Percentiles rank a stretch among this genome's conserved stretches.
These are phyloP conservation scores for Cygnus olor DNA, from an alignment of 2,797 vertebrate genomes.

Conservation along the genomic window DNA sequence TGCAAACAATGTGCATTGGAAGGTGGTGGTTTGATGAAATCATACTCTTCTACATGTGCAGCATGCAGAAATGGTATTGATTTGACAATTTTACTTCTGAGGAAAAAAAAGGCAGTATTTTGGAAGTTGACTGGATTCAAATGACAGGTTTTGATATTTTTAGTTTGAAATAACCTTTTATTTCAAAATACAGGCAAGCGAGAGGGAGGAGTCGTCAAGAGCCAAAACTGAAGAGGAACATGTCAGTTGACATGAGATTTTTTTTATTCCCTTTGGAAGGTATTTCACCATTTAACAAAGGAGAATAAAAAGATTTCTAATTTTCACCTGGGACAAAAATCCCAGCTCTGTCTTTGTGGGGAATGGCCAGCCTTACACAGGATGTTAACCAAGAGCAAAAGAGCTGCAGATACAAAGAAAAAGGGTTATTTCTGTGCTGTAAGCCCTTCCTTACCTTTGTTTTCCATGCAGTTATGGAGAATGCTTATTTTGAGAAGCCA, in stretches of 20 bases:
- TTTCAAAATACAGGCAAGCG: slow-evolving; percentile 17
- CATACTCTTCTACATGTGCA: not conserved
- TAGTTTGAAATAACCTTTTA: slow-evolving; percentile 1
- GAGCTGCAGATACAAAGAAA: not conserved
- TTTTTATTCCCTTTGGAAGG: not conserved
- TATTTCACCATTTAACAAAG: not conserved
- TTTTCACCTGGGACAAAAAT: not conserved
- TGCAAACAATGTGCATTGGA: rapidly evolving
- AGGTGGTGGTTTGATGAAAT: not conserved
- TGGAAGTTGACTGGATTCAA: slow-evolving; percentile 13
- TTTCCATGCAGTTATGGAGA: rapidly evolving
- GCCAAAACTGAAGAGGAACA: not conserved
- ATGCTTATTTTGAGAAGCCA: not conserved
- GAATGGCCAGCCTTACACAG: not conserved
- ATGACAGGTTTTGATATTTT: slow-evolving; percentile 47
- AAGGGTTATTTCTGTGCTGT: not conserved
- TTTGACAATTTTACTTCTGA: slow-evolving; percentile 25
- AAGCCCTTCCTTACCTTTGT: not conserved
- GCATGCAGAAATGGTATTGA: not conserved
- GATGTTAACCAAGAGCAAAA: not conserved
- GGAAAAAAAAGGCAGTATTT: not conserved
- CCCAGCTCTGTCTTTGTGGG: not conserved
- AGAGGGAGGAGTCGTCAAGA: not conserved
- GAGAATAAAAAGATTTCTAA: not conserved
- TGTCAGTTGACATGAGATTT: not conserved